Percentiles rank a stretch among this genome's conserved stretches.
phyloP scores from a whole-genome alignment of 1,140 invertebrate species.

The Sminthurinus signatus region DNA sequence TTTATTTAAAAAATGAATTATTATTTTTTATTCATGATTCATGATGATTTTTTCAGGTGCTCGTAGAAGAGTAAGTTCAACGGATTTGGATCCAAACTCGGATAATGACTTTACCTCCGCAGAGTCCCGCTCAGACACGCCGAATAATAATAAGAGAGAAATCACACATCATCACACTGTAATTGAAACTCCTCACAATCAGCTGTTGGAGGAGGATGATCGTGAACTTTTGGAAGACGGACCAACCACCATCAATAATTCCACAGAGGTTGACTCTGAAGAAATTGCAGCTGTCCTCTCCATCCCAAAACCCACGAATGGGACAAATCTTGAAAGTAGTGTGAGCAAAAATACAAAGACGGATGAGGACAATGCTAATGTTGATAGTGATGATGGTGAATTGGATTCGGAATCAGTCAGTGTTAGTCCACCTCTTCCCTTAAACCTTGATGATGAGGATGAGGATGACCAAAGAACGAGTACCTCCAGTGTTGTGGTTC shows the following conservation, averaged over 20 bases:
- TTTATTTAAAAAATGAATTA: too few species aligned
- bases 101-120: background rate
- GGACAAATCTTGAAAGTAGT: background rate
- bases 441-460: too few species aligned
- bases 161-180: background rate
- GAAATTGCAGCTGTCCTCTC: constrained; percentile 2
- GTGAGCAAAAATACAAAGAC: too few species aligned
- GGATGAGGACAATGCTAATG: background rate
- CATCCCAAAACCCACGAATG: constrained; percentile 12
- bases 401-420: too few species aligned
- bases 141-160: constrained; percentile 10
- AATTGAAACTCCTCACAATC: background rate
- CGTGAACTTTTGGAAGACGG: background rate
- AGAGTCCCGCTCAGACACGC: background rate
- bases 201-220: background rate
- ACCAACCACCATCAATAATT: background rate
- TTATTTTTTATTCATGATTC: too few species aligned
- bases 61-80: constrained; percentile 1
- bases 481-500: background rate
- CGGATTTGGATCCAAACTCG: background rate
- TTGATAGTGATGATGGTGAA: too few species aligned
- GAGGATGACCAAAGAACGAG: background rate
- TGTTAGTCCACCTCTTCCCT: background rate
- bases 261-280: constrained; percentile 17
- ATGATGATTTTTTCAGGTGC: too few species aligned